Evolutionary conservation across 1,140 invertebrate genomes (phyloP).

Genomic region (Glossosoma conforme): DNA sequence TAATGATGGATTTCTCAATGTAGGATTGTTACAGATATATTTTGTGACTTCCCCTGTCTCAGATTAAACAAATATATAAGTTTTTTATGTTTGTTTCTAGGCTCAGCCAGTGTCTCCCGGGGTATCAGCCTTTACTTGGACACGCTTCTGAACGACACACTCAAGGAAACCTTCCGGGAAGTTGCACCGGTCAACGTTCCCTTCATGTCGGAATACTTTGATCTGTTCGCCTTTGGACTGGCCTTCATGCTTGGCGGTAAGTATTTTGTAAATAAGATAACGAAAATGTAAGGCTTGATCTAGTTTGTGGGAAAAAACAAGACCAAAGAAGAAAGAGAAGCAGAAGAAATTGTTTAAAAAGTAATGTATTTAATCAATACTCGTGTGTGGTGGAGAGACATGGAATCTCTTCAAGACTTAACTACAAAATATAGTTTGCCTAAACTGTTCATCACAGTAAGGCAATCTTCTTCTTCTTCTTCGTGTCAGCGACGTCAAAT

Average conservation of each 20-base stretch:
- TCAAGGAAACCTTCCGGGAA: constrained; percentile 37
- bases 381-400: too few species aligned
- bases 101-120: constrained; percentile 24
- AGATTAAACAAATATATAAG: too few species aligned
- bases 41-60: too few species aligned
- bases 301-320: neutral
- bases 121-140: constrained; percentile 70
- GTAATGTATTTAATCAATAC: neutral
- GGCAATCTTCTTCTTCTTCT: too few species aligned
- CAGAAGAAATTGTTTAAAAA: constrained; percentile 9
- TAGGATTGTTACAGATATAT: too few species aligned
- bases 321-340: too few species aligned
- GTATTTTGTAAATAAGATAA: neutral
- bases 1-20: too few species aligned
- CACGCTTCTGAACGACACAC: constrained; percentile 14
- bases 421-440: too few species aligned
- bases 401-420: too few species aligned
- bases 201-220: constrained; percentile 60
- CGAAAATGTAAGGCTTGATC: neutral
- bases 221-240: constrained; percentile 59
- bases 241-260: constrained; percentile 55
- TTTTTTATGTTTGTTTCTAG: constrained; percentile 16
- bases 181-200: constrained; percentile 50
- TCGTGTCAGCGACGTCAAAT: too few species aligned
- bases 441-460: too few species aligned